Evolutionary conservation across 2,888 invertebrate species (phyloP).

Genomic region (Orthosia cruda): DNA sequence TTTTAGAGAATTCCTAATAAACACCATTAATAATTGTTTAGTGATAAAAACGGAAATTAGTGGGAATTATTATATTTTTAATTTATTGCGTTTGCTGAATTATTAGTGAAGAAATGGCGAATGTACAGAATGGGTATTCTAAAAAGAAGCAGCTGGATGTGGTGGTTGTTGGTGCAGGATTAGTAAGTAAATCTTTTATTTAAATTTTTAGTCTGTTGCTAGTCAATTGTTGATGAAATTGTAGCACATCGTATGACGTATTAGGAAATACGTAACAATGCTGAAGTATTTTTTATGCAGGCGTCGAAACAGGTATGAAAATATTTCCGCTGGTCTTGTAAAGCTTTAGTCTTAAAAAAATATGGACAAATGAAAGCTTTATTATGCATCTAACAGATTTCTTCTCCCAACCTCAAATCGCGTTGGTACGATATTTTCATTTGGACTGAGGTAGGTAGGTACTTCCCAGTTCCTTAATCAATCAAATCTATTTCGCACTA

Average conservation of each 20-base stretch:
- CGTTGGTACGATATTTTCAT: too few species aligned
- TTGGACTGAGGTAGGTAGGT: too few species aligned
- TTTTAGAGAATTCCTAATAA: conserved; percentile 41
- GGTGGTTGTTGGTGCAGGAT: conserved; percentile 94
- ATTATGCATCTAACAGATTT: too few species aligned
- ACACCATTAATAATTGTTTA: conserved; percentile 14
- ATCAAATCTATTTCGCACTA: too few species aligned
- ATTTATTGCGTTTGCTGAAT: conserved; percentile 4
- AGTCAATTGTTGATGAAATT: neutral
- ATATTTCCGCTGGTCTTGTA: too few species aligned
- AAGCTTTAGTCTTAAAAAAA: too few species aligned
- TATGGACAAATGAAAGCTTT: too few species aligned
- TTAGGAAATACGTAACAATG: too few species aligned
- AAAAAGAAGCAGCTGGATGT: conserved; percentile 86
- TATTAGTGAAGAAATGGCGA: conserved; percentile 66
- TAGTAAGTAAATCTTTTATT: conserved; percentile 90
- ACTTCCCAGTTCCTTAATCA: too few species aligned
- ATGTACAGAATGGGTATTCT: conserved; percentile 75
- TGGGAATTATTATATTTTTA: neutral
- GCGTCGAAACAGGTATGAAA: too few species aligned
- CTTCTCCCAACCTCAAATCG: too few species aligned
- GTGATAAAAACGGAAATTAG: conserved; percentile 14
- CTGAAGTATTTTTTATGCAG: too few species aligned
- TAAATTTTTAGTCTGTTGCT: neutral
- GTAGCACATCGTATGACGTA: neutral